Base-by-base conservation (phyloP, 2,888 invertebrate genomes). In the Parasteatoda lunata region DNA sequence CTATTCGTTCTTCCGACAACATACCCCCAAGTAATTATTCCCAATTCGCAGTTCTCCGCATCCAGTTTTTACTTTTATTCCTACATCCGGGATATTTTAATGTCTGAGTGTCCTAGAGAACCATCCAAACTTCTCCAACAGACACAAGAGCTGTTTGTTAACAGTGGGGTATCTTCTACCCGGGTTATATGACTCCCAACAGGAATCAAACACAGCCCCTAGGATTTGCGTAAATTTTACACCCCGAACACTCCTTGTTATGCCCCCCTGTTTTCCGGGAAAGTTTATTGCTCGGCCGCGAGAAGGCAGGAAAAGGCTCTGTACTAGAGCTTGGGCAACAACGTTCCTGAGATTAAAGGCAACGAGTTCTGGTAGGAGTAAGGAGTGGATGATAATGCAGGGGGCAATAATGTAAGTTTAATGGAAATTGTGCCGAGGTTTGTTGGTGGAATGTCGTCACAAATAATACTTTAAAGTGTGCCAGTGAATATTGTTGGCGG, bases 1-100 rank as follows among this genome's bases (percentile, higher is more conserved):
- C 4, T 52, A 69, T 81, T 69, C 68, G 71, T 54, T 71, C 59
- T 51, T 68, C 65, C 51, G 72, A 48, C 70, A 86, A 47, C 76
- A 72, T 52, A 51, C 59, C 7, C 59, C 73, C 54, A 54, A 77
- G 79, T 86, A 86, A 86, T 86, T 86, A 86, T 80, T 86, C 85
- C 85, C 85, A 70, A 66, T 71, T 76, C 80, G 59, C 84, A 84
- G n/a, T 9, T 77, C 65, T 68, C 49, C 49, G 49, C 68, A 49
- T 84, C 84, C 84, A 65, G 84, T 84, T 84, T 84, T 84, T 86
- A 64, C 71, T 77, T 69, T 76, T 72, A 83, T 47, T 66, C 66
- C 77, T 71, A 71, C 71, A 79, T 80, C 73, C 64, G 7, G 15
- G 51, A 66, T 79, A 73, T 78, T 84, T 79, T 77, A 76, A 71